Evolutionary conservation across 1,140 invertebrate species (phyloP), one percentile per base, ranked within the genome.

Genomic region (Heterodera schachtii): DNA sequence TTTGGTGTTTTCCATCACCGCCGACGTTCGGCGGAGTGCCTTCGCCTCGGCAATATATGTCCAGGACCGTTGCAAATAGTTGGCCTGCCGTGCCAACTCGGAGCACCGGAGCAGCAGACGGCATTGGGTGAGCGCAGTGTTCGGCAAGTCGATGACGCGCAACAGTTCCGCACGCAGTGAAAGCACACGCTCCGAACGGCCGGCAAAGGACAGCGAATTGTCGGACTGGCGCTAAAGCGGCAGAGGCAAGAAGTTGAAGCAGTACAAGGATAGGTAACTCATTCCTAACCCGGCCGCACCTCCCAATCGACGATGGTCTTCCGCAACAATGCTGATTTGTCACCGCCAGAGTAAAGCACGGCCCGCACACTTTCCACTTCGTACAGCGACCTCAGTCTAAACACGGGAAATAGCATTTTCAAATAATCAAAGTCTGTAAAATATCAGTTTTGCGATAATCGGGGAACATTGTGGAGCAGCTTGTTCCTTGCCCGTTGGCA

Each of bases 11-110:
- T 79, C 78, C 11, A 16, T 75, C 78, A 75, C 44, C 41, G 67
- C 43, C 19, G 67, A 47, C 43, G 21, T 46, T 46, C 43, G 49
- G 31, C 41, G 49, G 9, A 78, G 46, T 78, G 46, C 64, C 46
- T 76, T 76, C 7, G 75, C 49, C 44, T 73, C 44, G 5, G 44
- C 49, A 52, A 47, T 47, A 9, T 76, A 70, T 13, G 57, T 80
- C 52, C 52, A 78, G 0, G 76, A n/a, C 1, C 47, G 64, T 80
- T 80, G 64, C 44, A 80, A 41, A 52, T 73, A 60, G 21, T 75
- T 75, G 9, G 64, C 44, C 31, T 75, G 16, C 41, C 78, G 78
- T 76, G 78, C 73, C 43, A 76, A n/a, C 44, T 43, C 43, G 21
- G 49, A 71, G 9, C 78, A 43, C 13, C n/a, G 7, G 19, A 80